These are phyloP conservation scores for Doris montereyensis DNA, from an alignment of 2,888 invertebrate genomes.

Conservation along the genomic window DNA sequence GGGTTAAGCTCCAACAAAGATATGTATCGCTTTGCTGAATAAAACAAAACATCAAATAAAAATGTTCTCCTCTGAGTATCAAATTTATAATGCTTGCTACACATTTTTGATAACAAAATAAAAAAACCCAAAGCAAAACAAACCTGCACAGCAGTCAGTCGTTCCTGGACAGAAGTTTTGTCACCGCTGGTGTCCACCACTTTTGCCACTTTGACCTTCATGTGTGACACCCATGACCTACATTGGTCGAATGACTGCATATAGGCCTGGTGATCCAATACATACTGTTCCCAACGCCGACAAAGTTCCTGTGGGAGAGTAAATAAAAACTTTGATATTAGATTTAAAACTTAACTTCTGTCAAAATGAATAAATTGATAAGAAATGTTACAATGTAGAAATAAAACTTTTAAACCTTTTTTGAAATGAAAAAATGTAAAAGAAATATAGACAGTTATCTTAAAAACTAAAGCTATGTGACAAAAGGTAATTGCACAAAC, in stretches of 20 bases:
- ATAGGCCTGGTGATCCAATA: constrained; percentile 73
- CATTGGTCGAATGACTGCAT: constrained; percentile 78
- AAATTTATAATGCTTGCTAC: too few species aligned
- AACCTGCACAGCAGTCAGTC: constrained; percentile 81
- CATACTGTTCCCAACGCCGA: constrained; percentile 91
- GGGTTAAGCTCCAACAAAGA: too few species aligned
- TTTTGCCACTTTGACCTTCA: constrained; percentile 78
- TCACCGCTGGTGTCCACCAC: constrained; percentile 90
- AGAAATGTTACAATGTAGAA: background rate
- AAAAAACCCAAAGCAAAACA: background rate
- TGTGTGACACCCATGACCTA: constrained; percentile 58
- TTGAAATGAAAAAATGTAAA: too few species aligned
- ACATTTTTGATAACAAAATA: background rate
- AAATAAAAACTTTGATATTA: too few species aligned
- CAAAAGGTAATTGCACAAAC: constrained; percentile 53
- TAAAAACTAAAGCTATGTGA: too few species aligned
- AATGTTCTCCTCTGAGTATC: too few species aligned
- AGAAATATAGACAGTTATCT: too few species aligned
- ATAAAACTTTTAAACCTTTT: too few species aligned
- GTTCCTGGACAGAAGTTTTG: constrained; percentile 85
- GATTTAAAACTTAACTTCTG: background rate
- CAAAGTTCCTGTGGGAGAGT: constrained; percentile 80
- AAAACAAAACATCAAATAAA: too few species aligned
- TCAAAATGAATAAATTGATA: background rate
- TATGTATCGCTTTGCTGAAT: too few species aligned